Evolutionary conservation across 2,113 vertebrate genomes (phyloP).

Genomic region (Microcebus jonahi): DNA sequence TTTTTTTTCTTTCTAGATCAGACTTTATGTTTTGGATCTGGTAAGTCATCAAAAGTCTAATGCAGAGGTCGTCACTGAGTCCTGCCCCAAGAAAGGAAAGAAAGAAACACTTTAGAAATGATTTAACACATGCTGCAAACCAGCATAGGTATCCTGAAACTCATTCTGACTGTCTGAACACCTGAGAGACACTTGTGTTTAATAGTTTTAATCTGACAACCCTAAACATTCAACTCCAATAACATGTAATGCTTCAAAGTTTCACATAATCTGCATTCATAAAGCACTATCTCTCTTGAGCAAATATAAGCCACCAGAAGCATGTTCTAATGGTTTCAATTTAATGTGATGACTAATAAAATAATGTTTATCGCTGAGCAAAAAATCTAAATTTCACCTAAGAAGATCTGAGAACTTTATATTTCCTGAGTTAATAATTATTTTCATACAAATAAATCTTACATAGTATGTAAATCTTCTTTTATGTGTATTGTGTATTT

Average conservation of each 20-base stretch:
- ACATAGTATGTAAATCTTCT: background rate
- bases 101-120: background rate
- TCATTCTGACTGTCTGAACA: background rate
- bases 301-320: background rate
- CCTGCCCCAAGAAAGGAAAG: background rate
- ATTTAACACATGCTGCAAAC: background rate
- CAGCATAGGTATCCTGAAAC: background rate
- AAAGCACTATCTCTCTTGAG: background rate
- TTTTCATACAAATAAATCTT: background rate
- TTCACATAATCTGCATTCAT: background rate
- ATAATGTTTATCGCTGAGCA: background rate
- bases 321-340: background rate
- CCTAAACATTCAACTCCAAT: background rate
- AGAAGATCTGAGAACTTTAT: background rate
- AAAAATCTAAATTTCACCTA: background rate
- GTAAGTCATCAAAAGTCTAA: background rate
- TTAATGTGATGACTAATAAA: slow-evolving; percentile 4
- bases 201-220: background rate
- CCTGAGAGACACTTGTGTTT: background rate
- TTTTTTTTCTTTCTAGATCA: background rate
- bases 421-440: slow-evolving; percentile 38
- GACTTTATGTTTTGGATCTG: background rate
- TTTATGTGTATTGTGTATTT: background rate
- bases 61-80: background rate
- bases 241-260: background rate